A percentile compares a stretch with the other conserved stretches of the same genome.
phyloP scores from a whole-genome alignment of 1,140 invertebrate species.

The Pseudomyrmex dendroicus region DNA sequence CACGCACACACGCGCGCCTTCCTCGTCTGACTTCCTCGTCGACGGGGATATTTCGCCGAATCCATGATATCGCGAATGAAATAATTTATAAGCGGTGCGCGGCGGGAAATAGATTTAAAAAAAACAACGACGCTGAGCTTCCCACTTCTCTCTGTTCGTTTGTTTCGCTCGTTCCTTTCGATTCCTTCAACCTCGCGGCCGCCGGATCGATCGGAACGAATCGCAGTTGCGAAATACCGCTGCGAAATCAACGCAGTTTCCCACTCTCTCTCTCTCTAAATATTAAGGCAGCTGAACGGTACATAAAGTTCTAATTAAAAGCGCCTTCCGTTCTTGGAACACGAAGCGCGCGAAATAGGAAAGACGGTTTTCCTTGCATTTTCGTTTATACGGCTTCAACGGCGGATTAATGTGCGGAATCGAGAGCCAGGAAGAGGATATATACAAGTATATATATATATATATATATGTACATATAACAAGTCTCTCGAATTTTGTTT shows the following conservation, averaged over 20 bases:
- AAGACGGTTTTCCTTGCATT: slow-evolving; percentile 34
- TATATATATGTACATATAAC: no score
- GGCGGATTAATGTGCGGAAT: slow-evolving; percentile 29
- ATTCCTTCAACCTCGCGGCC: neutral
- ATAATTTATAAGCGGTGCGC: slow-evolving; percentile 25
- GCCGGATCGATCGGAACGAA: neutral
- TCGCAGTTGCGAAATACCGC: slow-evolving; percentile 47
- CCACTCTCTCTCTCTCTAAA: slow-evolving; percentile 7
- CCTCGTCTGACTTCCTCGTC: slow-evolving; percentile 27
- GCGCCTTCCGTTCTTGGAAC: slow-evolving; percentile 22
- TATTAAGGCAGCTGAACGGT: slow-evolving; percentile 57
- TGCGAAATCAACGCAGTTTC: slow-evolving; percentile 31
- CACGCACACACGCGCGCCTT: slow-evolving; percentile 1
- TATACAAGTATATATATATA: no score
- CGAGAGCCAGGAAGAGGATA: slow-evolving; percentile 6
- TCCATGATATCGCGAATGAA: slow-evolving; percentile 57
- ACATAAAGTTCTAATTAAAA: slow-evolving; percentile 61
- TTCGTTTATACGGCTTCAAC: slow-evolving; percentile 35
- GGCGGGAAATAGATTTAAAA: slow-evolving; percentile 57
- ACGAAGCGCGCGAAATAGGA: slow-evolving; percentile 9
- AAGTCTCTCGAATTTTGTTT: slow-evolving; percentile 15
- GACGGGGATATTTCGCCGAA: slow-evolving; percentile 19
- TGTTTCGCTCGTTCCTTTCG: neutral
- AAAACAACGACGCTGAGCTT: neutral
- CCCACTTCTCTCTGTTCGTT: neutral